Evolutionary conservation across 2,797 vertebrate genomes (phyloP).

Genomic region (Chelon auratus): DNA sequence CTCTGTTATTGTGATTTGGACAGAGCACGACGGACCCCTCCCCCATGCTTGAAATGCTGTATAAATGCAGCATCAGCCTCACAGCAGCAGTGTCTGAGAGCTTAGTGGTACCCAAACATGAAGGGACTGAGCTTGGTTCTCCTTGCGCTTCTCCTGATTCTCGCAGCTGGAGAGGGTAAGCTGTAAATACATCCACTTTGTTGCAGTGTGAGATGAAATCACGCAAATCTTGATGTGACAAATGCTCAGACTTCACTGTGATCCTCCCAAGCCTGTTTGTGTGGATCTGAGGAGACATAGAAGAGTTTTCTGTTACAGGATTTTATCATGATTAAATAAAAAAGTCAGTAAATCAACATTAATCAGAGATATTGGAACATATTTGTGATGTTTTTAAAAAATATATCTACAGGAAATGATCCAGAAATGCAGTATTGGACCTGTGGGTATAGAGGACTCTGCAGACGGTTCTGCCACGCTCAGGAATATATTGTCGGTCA

Average conservation of each 20-base stretch:
- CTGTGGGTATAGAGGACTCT: constrained; percentile 83
- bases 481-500: constrained; percentile 81
- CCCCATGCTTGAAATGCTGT: constrained; percentile 74
- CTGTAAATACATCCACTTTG: constrained; percentile 38
- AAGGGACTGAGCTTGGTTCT: constrained; percentile 80
- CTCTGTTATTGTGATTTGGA: constrained; percentile 75
- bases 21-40: constrained; percentile 76
- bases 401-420: constrained; percentile 65
- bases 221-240: constrained; percentile 29
- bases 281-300: constrained; percentile 6
- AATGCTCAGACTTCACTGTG: constrained; percentile 18
- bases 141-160: constrained; percentile 80
- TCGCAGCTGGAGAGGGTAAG: constrained; percentile 81
- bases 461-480: constrained; percentile 83
- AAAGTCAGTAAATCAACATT: neutral
- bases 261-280: constrained; percentile 10
- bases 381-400: neutral
- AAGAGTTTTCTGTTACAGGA: no score
- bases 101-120: constrained; percentile 76
- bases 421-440: constrained; percentile 74
- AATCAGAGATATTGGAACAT: neutral
- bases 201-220: constrained; percentile 40
- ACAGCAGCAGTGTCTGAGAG: constrained; percentile 70
- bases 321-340: no score
- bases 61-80: constrained; percentile 81